Percentiles rank a stretch among this genome's conserved stretches.
phyloP scores from a whole-genome alignment of 2,888 invertebrate species.

The Lasius platythorax region DNA sequence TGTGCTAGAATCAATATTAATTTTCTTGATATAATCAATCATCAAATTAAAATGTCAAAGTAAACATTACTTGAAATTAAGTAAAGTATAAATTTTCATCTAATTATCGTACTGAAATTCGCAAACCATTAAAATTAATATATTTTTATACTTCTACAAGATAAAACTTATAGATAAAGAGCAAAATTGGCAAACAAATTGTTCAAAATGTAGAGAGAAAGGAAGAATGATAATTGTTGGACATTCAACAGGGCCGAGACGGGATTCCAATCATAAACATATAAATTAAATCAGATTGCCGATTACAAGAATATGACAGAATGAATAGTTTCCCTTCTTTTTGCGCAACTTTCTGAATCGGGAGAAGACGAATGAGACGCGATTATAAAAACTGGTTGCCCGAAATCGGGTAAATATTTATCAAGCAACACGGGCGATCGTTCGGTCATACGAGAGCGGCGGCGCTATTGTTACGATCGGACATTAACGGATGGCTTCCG shows the following conservation, averaged over 20 bases:
- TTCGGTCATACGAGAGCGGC: constrained; percentile 57
- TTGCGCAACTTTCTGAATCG: background rate
- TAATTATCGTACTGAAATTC: background rate
- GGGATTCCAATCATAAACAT: background rate
- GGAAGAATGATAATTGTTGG: background rate
- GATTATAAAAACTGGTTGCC: constrained; percentile 37
- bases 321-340: background rate
- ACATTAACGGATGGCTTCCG: constrained; percentile 82
- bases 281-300: background rate
- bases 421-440: constrained; percentile 62
- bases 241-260: background rate
- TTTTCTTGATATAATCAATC: background rate
- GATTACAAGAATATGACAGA: background rate
- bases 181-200: background rate
- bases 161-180: background rate
- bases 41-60: background rate
- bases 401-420: constrained; percentile 80
- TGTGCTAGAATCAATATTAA: background rate
- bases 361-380: constrained; percentile 26
- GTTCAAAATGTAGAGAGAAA: background rate
- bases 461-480: constrained; percentile 77
- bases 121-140: background rate
- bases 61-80: background rate
- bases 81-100: background rate
- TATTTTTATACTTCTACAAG: background rate